Percentiles rank a stretch among this genome's conserved stretches.
Conservation (phyloP, 1,140 invertebrate species). For the Metopolophium dirhodum region DNA sequence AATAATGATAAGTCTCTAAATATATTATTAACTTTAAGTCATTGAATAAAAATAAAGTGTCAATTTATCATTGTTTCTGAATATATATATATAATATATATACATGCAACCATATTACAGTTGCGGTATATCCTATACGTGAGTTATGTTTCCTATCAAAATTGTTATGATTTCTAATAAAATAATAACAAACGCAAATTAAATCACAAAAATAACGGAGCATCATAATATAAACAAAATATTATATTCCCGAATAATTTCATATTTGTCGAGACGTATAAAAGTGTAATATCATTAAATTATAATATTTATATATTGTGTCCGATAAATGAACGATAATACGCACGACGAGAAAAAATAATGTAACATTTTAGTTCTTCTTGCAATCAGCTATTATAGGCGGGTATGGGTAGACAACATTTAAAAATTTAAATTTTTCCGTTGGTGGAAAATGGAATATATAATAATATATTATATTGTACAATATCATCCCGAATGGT, state of each 20-base stretch:
- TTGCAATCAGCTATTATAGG: too few species aligned
- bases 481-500: neutral
- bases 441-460: neutral
- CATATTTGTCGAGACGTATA: neutral
- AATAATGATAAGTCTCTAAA: neutral
- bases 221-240: neutral
- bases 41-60: too few species aligned
- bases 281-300: neutral
- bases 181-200: neutral
- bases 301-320: neutral
- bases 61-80: too few species aligned
- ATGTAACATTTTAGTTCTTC: too few species aligned
- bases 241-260: neutral
- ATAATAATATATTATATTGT: neutral
- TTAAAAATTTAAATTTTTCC: neutral
- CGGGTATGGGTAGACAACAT: neutral
- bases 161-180: neutral
- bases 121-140: too few species aligned
- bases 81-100: too few species aligned
- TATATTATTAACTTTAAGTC: neutral
- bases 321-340: too few species aligned
- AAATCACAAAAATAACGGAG: neutral
- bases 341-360: too few species aligned
- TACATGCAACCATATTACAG: too few species aligned
- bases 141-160: too few species aligned